Base-by-base conservation (phyloP, 1,140 invertebrate species). In the Globodera rostochiensis region DNA sequence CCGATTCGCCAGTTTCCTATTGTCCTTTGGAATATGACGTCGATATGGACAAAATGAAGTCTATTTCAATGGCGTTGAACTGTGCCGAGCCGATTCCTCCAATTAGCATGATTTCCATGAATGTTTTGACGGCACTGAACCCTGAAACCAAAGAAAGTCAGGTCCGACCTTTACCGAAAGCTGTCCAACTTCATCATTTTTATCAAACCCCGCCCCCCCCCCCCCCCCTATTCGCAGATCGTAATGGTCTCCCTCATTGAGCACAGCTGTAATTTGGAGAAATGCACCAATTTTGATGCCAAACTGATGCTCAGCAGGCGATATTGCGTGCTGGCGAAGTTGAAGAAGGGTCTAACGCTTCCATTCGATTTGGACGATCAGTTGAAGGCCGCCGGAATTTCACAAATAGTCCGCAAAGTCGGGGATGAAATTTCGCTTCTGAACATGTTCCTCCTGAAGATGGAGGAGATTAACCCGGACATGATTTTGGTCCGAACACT, bases 401-500 rank as follows among this genome's bases (percentile, higher is more conserved):
- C n/a, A 19, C 1, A 53, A 36, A 25, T 81, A 19, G 84, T 87
- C 9, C 49, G 46, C n/a, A 74, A 50, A 50, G 79, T 84, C n/a
- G 93, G 9, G 90, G 92, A 83, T 81, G 97, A 98, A 91, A 90
- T 94, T 82, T 94, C 94, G 66, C 91, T 98, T 3, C 90, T 98
- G 0, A 95, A 93, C 81, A 94, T 93, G 90, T 93, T 96, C 80
- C 91, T 97, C 74, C 93, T 93, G 0, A 94, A 95, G 49, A 93
- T 98, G 81, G 93, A 94, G 87, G 94, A 94, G 88, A 91, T 95
- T 57, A 96, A 98, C 92, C 95, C 96, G 0, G 97, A 99, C 91
- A 90, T 98, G 13, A 93, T 98, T 73, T 93, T 98, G 7, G 91
- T 91, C 49, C 25, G 53, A 25, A 25, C 25, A 25, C 25, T 25